Evolutionary conservation across 2,888 invertebrate genomes (phyloP).

Genomic region (Ceratothoa steindachneri): DNA sequence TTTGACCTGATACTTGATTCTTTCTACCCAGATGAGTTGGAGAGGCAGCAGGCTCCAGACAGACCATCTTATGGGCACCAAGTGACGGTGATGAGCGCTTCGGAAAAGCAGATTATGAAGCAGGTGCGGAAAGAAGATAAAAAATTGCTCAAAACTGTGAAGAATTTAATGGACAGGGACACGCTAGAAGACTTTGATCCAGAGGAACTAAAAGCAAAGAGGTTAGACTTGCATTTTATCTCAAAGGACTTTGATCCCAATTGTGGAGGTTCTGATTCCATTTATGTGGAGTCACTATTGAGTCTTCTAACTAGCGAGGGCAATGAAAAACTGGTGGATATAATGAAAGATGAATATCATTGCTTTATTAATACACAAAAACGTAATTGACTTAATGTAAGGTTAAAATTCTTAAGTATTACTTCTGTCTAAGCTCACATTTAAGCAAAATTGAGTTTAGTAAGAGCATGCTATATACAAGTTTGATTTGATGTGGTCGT

Average conservation of each 20-base stretch:
- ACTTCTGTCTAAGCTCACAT: no score
- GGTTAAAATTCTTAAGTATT: no score
- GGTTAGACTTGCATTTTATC: conserved; percentile 53
- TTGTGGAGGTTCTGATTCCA: not conserved
- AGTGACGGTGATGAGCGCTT: conserved; percentile 76
- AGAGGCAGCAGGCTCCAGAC: conserved; percentile 4
- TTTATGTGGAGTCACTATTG: not conserved
- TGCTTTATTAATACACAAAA: no score
- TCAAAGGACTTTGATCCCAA: no score
- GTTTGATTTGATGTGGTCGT: no score
- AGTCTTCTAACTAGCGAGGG: not conserved
- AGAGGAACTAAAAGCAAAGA: conserved; percentile 59
- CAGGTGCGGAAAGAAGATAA: conserved; percentile 77
- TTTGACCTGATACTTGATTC: no score
- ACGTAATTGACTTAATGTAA: no score
- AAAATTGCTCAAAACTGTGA: conserved; percentile 59
- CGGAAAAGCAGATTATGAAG: conserved; percentile 72
- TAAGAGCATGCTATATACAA: no score
- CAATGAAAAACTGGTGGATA: no score
- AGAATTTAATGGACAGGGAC: conserved; percentile 33
- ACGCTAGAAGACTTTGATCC: conserved; percentile 56
- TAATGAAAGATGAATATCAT: no score
- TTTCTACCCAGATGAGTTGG: conserved; percentile 28
- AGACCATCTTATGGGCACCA: conserved; percentile 70
- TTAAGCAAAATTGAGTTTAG: no score